phyloP scores from a whole-genome alignment of 2,113 vertebrate species.

The Genyomyrus donnyi region DNA sequence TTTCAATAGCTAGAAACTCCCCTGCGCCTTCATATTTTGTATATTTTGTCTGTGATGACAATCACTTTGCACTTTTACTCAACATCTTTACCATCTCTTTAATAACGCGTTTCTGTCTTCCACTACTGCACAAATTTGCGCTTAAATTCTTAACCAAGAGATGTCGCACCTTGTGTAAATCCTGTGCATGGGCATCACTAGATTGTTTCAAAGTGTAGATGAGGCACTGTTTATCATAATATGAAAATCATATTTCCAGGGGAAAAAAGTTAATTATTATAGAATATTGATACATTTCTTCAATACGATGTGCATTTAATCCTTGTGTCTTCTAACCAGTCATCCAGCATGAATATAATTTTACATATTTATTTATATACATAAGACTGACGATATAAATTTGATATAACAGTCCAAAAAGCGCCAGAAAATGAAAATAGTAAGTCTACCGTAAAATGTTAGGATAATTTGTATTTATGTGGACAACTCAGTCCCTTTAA shows the following conservation, averaged over 20 bases:
- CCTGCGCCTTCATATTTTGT: background rate
- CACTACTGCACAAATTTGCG: background rate
- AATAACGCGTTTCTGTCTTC: background rate
- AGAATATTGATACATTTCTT: background rate
- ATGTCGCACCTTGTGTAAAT: background rate
- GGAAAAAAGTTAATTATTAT: background rate
- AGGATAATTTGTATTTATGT: background rate
- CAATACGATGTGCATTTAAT: background rate
- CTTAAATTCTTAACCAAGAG: background rate
- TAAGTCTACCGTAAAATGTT: background rate
- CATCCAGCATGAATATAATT: background rate
- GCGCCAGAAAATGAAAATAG: background rate
- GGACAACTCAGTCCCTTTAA: background rate
- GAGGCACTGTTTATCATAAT: background rate
- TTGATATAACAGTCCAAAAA: background rate
- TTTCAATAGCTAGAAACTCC: too few species aligned
- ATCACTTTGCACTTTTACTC: background rate
- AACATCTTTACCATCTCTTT: background rate
- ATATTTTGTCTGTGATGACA: background rate
- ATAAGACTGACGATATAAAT: background rate
- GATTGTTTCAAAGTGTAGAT: background rate
- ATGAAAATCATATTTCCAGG: background rate
- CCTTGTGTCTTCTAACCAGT: background rate
- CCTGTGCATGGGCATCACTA: background rate
- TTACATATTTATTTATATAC: background rate